Evolutionary conservation across 2,888 invertebrate genomes (phyloP).

Genomic region (Synanthedon myopaeformis): DNA sequence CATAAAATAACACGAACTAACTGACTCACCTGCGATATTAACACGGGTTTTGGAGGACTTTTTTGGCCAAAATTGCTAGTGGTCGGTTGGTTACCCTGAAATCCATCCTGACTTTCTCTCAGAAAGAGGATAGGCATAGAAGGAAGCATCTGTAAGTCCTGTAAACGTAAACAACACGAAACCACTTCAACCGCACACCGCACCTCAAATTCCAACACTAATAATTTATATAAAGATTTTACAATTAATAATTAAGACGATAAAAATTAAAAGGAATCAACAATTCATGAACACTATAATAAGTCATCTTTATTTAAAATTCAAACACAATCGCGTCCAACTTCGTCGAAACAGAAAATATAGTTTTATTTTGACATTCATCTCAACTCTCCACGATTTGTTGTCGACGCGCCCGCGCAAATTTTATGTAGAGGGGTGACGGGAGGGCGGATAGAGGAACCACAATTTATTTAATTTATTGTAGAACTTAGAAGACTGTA

Average conservation of each 20-base stretch:
- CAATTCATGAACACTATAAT: neutral
- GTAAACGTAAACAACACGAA: neutral
- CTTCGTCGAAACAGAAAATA: too few relatives aligned
- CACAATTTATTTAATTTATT: too few relatives aligned
- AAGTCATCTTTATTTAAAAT: too few relatives aligned
- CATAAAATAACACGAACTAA: constrained; percentile 1
- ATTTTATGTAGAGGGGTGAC: too few relatives aligned
- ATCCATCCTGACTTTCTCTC: constrained; percentile 62
- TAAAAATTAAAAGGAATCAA: neutral
- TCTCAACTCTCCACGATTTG: too few relatives aligned
- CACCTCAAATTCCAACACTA: neutral
- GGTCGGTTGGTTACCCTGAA: constrained; percentile 55
- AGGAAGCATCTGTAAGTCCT: constrained; percentile 59
- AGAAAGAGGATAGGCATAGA: constrained; percentile 64
- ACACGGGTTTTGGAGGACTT: constrained; percentile 31
- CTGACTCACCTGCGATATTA: constrained; percentile 46
- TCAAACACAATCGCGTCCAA: too few relatives aligned
- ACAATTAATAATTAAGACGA: neutral
- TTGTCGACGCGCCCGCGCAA: too few relatives aligned
- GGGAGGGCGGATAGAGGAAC: too few relatives aligned
- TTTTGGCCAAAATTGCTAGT: constrained; percentile 50
- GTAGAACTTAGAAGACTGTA: too few relatives aligned
- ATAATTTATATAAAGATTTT: neutral
- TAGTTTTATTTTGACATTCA: too few relatives aligned
- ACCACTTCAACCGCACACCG: neutral